Conservation (phyloP, 1,140 invertebrate species). For the Musca domestica region DNA sequence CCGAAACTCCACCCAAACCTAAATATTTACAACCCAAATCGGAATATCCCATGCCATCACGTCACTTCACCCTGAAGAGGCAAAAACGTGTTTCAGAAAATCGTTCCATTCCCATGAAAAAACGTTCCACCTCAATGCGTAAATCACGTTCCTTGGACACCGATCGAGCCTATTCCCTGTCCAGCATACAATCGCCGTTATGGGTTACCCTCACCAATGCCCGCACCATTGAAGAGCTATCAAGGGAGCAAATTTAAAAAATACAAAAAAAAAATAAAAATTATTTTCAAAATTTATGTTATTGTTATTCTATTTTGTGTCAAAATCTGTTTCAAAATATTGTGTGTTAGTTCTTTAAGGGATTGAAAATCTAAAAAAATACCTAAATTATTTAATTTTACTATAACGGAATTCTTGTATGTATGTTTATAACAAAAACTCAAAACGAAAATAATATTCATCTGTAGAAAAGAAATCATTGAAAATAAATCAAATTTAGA, state of each 20-base stretch:
- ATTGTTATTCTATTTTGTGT: no score
- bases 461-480: no score
- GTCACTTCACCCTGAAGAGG: not conserved
- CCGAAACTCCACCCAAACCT: conserved; percentile 1
- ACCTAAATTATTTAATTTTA: no score
- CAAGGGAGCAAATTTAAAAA: conserved; percentile 7
- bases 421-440: no score
- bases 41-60: not conserved
- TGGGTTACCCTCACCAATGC: conserved; percentile 68
- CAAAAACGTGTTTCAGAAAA: not conserved
- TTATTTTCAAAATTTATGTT: no score
- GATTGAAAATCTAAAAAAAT: no score
- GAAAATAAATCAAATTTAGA: no score
- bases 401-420: no score
- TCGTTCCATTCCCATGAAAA: not conserved
- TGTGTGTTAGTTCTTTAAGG: no score
- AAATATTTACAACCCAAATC: conserved; percentile 1
- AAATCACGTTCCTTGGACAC: conserved; percentile 46
- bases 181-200: conserved; percentile 58
- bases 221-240: conserved; percentile 55
- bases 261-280: no score
- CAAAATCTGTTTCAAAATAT: no score
- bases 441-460: no score
- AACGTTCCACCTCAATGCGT: conserved; percentile 30
- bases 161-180: conserved; percentile 37